Base-by-base conservation (phyloP, 1,140 invertebrate species). In the Pseudachorutes palmiensis region DNA sequence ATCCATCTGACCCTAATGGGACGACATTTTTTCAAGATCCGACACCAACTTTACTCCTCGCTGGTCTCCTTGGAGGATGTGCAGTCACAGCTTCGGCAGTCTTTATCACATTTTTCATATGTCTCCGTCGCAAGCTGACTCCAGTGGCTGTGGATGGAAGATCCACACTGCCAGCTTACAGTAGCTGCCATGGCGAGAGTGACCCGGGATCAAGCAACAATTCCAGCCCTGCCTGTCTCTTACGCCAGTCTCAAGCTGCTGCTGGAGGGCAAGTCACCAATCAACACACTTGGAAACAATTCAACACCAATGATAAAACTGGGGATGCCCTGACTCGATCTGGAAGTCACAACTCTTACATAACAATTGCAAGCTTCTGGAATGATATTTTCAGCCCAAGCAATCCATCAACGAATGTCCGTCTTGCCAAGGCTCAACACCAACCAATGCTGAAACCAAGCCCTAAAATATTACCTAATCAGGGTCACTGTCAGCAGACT, bases 341-440 rank as follows among this genome's bases (percentile, higher is more conserved):
- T 19, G 67, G 65, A 28, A 70, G 69, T 64, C 61, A 70, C 14
- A 71, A 74, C 45, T 70, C 68, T 12, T 74, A 71, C 49, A 67
- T 70, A 48, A 74, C 70, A 24, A 71, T 74, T 61, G 70, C 72
- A 29, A 74, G 70, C 55, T 74, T 74, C 49, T 74, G 72, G 72
- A 74, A 74, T 69, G 72, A 74, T 51, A 68, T 71, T 70, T 71
- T 71, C 45, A 63, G 55, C 26, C 32, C 67, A 57, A 16, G 51
- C 5, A 5, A 41, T 41, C 5, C 36, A 19, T 41, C 36, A 12
- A 19, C 51, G 24, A 55, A 55, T 55, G 51, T 55, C 5, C 14
- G 51, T 16, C 12, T 55, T 24, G 24, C 12, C 12, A 55, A 55
- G 24, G 51, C 19, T 45, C 9, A 45, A 45, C 19, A 45, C 36